Evolutionary conservation across 2,113 vertebrate species (phyloP).

Genomic region (Tinamus guttatus): DNA sequence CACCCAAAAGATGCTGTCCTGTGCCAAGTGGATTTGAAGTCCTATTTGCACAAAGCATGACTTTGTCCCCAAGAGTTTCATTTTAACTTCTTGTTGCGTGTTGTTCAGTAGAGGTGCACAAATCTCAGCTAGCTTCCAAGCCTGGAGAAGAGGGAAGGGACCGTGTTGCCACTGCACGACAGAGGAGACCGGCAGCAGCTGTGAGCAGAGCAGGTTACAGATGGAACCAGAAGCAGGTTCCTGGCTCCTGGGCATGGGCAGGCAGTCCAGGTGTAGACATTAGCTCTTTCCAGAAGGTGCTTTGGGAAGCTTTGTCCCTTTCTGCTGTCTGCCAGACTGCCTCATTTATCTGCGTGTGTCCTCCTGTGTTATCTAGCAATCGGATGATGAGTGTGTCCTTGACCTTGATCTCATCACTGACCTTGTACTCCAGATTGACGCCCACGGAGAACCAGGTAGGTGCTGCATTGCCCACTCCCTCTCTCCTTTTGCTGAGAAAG

Average conservation of each 20-base stretch:
- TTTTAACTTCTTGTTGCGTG: background rate
- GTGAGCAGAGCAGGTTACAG: background rate
- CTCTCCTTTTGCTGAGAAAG: background rate
- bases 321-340: background rate
- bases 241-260: background rate
- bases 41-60: accelerated
- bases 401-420: constrained; percentile 89
- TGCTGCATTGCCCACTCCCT: background rate
- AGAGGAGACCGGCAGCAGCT: background rate
- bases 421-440: constrained; percentile 91
- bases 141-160: background rate
- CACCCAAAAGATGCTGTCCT: background rate
- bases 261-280: background rate
- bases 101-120: background rate
- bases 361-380: constrained; percentile 67
- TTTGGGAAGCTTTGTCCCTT: background rate
- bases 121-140: background rate
- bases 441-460: constrained; percentile 87
- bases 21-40: background rate
- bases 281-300: background rate
- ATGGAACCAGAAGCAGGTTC: background rate
- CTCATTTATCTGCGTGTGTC: background rate
- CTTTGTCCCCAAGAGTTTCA: accelerated
- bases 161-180: background rate
- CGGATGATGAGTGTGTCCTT: constrained; percentile 78